Conservation (phyloP, 2,113 vertebrate genomes). For the Pelecanus crispus region DNA sequence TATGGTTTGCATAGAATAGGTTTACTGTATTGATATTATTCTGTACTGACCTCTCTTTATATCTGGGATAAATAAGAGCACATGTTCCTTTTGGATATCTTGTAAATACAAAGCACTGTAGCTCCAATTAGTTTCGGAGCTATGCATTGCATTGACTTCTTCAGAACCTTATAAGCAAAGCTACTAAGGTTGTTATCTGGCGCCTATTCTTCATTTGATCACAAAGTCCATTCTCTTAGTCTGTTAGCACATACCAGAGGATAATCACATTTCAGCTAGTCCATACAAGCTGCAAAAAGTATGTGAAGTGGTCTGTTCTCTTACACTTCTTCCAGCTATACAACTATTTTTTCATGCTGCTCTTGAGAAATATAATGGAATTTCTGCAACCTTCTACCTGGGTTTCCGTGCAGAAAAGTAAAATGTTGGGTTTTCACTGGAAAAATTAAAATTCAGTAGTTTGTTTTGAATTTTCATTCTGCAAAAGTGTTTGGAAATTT, state of each 20-base stretch:
- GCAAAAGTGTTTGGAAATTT: neutral
- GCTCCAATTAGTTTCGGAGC: neutral
- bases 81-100: neutral
- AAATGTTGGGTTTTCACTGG: neutral
- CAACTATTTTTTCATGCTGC: neutral
- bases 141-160: neutral
- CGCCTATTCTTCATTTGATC: neutral
- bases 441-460: neutral
- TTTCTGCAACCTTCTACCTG: neutral
- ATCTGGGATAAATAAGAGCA: neutral
- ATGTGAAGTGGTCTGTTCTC: neutral
- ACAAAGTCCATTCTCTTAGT: neutral
- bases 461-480: neutral
- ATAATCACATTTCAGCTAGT: conserved; percentile 3
- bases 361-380: neutral
- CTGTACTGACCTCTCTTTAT: neutral
- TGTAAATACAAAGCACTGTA: neutral
- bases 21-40: neutral
- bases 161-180: neutral
- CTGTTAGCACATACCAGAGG: neutral
- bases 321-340: neutral
- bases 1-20: neutral
- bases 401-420: neutral
- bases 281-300: neutral
- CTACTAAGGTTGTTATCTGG: neutral